Conservation (phyloP, 2,888 invertebrate species). For the Torymus aiolomorphi region DNA sequence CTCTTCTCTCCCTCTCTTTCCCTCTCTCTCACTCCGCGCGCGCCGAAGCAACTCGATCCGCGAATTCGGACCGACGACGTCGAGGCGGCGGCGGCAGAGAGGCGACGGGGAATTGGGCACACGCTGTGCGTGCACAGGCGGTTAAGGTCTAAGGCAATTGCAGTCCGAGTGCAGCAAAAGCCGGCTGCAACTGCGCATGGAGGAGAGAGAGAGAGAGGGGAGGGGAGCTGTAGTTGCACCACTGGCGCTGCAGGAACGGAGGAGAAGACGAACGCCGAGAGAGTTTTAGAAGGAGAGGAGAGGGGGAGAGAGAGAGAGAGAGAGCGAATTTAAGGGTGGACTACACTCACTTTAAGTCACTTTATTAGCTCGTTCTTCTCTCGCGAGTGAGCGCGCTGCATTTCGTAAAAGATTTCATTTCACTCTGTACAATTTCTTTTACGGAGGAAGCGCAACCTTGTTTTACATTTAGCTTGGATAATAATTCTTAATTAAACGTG, state of each 20-base stretch:
- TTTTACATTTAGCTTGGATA: no score
- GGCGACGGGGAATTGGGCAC: slow-evolving; percentile 69
- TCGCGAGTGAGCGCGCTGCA: background rate
- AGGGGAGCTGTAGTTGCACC: slow-evolving; percentile 47
- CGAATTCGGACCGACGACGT: slow-evolving; percentile 46
- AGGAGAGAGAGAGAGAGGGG: background rate
- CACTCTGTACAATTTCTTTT: no score
- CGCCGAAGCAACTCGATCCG: slow-evolving; percentile 50
- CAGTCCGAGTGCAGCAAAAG: slow-evolving; percentile 65
- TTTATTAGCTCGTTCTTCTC: slow-evolving; percentile 27
- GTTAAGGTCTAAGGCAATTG: slow-evolving; percentile 72
- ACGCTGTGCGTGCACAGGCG: slow-evolving; percentile 65
- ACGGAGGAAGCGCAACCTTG: no score
- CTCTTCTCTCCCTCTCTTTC: background rate
- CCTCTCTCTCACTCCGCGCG: background rate
- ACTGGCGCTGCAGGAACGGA: background rate
- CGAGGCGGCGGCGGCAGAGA: background rate
- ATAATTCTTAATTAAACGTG: no score
- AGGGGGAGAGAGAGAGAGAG: slow-evolving; percentile 16
- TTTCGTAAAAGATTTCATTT: no score
- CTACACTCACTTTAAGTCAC: slow-evolving; percentile 35
- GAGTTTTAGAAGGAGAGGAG: slow-evolving; percentile 37
- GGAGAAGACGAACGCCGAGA: slow-evolving; percentile 1
- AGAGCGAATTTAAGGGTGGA: slow-evolving; percentile 44
- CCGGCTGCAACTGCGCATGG: slow-evolving; percentile 59